A percentile compares a stretch with the other conserved stretches of the same genome.
Conservation (phyloP, 1,140 invertebrate genomes). For the Mamestra configurata region DNA sequence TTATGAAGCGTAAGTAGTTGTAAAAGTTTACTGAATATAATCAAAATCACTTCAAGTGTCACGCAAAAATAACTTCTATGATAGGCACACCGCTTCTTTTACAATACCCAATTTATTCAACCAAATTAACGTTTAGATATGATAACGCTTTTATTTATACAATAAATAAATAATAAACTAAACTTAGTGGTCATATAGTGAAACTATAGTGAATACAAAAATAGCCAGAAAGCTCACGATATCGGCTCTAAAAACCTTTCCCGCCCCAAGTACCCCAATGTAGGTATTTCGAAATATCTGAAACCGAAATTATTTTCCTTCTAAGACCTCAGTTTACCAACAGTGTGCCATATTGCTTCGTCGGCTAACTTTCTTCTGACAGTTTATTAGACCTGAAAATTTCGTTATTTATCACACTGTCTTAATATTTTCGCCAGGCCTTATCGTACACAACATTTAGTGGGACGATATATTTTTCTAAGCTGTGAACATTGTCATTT, state of each 20-base stretch:
- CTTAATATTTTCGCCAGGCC: conserved; percentile 17
- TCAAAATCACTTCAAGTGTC: no score
- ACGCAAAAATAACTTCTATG: no score
- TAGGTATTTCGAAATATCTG: background rate
- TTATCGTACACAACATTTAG: conserved; percentile 18
- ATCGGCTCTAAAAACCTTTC: no score
- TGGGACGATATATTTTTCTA: conserved; percentile 28
- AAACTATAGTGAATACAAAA: no score
- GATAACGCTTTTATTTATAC: no score
- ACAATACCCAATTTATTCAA: no score
- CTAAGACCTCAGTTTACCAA: background rate
- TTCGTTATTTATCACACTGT: conserved; percentile 32
- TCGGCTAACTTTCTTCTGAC: conserved; percentile 16
- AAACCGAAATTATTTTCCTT: background rate
- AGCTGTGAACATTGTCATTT: conserved; percentile 37
- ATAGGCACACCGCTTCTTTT: no score
- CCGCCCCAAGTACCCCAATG: background rate
- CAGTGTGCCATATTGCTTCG: conserved; percentile 6
- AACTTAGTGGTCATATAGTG: no score
- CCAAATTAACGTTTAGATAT: no score
- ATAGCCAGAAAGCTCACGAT: no score
- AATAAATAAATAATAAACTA: no score
- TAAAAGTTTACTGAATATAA: no score
- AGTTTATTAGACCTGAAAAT: conserved; percentile 30
- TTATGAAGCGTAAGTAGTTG: background rate